Conservation (phyloP, 2,113 vertebrate genomes). For the Lepus americanus region DNA sequence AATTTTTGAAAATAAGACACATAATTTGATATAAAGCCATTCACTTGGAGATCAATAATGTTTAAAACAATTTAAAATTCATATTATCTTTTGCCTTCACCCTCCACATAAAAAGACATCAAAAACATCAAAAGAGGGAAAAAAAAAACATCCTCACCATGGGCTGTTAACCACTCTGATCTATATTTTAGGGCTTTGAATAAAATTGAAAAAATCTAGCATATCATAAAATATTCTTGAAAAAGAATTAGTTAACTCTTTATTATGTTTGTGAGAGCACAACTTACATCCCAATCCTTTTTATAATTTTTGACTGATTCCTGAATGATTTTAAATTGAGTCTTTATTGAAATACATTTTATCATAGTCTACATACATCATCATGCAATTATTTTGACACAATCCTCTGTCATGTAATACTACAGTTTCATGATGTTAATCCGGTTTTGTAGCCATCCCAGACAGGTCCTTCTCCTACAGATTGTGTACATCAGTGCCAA, state of each 20-base stretch:
- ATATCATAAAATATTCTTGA: constrained; percentile 59
- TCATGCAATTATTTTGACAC: neutral
- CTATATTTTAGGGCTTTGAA: constrained; percentile 67
- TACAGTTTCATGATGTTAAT: neutral
- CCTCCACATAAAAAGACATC: constrained; percentile 56
- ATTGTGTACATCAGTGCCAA: neutral
- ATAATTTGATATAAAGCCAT: constrained; percentile 54
- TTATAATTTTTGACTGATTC: neutral
- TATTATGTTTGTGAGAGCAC: neutral
- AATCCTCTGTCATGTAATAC: neutral
- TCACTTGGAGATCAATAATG: constrained; percentile 65
- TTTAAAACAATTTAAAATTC: constrained; percentile 65
- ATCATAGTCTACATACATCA: neutral
- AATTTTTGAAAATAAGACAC: neutral
- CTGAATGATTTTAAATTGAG: neutral
- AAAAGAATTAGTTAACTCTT: constrained; percentile 26
- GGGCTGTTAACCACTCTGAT: constrained; percentile 67
- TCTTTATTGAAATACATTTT: neutral
- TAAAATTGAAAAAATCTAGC: constrained; percentile 29
- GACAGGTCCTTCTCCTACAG: neutral
- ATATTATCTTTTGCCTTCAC: constrained; percentile 36
- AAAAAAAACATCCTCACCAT: constrained; percentile 23
- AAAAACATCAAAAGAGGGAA: constrained; percentile 57
- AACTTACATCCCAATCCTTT: neutral
- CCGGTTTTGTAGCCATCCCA: neutral